Evolutionary conservation across 2,113 vertebrate species (phyloP).

Genomic region (Ophiodon elongatus): DNA sequence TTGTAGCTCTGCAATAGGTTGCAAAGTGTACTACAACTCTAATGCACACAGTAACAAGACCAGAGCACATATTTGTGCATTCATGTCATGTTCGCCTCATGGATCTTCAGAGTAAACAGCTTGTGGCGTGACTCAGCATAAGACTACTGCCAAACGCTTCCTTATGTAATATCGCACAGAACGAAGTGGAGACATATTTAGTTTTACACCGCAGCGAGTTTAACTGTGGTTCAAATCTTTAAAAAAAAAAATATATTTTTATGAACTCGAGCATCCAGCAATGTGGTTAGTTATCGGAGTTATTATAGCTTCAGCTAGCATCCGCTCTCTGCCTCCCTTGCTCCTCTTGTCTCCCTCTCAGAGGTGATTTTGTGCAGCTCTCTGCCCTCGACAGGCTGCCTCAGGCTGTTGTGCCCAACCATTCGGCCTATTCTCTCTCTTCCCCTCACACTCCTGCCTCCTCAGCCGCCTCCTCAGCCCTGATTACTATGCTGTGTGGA

Average conservation of each 20-base stretch:
- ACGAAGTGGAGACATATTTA: not conserved
- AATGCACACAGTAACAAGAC: not conserved
- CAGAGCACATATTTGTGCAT: not conserved
- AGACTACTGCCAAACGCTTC: not conserved
- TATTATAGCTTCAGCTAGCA: slow-evolving; percentile 3
- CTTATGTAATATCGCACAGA: slow-evolving; percentile 13
- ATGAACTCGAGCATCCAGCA: not conserved
- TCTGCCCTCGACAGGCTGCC: slow-evolving; percentile 46
- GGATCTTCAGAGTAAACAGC: slow-evolving; percentile 33
- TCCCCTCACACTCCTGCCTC: slow-evolving; percentile 11
- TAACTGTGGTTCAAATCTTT: not conserved
- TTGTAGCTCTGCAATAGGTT: not conserved
- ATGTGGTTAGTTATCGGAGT: not conserved
- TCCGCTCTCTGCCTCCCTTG: not conserved
- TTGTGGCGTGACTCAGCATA: slow-evolving; percentile 30
- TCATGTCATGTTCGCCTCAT: slow-evolving; percentile 12
- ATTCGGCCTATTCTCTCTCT: slow-evolving; percentile 9
- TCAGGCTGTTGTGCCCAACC: slow-evolving; percentile 61
- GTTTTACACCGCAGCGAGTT: not conserved
- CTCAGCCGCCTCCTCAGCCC: slow-evolving; percentile 24
- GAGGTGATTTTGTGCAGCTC: slow-evolving; percentile 36
- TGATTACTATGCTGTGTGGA: slow-evolving; percentile 30
- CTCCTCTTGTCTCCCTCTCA: slow-evolving; percentile 4
- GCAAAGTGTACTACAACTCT: not conserved
- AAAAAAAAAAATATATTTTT: not conserved